These are phyloP conservation scores for Actias luna DNA, from an alignment of 2,888 invertebrate species.

Conservation along the genomic window DNA sequence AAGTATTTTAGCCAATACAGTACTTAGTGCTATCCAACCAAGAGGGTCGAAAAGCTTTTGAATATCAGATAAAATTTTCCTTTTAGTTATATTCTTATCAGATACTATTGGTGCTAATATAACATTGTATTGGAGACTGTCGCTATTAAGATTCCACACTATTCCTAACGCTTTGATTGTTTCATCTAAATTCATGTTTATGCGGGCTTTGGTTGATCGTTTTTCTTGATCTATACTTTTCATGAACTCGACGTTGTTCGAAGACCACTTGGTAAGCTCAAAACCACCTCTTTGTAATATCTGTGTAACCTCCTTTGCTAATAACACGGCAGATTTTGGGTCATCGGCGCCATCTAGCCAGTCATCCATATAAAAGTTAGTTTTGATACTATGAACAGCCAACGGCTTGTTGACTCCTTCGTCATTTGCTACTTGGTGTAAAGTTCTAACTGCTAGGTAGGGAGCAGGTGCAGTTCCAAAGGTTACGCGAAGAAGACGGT, in stretches of 20 bases:
- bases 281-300: conserved; percentile 39
- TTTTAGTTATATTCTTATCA: conserved; percentile 27
- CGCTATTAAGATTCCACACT: conserved; percentile 28
- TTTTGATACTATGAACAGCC: no score
- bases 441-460: conserved; percentile 31
- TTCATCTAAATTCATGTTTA: conserved; percentile 28
- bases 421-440: conserved; percentile 34
- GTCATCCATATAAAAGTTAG: no score
- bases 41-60: conserved; percentile 18
- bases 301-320: no score
- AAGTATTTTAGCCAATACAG: conserved; percentile 25
- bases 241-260: conserved; percentile 21
- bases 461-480: conserved; percentile 34
- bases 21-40: conserved; percentile 31
- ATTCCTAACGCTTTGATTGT: conserved; percentile 29
- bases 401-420: conserved; percentile 27
- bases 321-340: conserved; percentile 21
- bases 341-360: conserved; percentile 26
- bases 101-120: background rate
- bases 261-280: conserved; percentile 36
- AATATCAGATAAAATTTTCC: conserved; percentile 30
- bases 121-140: conserved; percentile 26
- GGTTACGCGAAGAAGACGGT: conserved; percentile 24
- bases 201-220: conserved; percentile 14
- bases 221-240: conserved; percentile 8